Evolutionary conservation across 1,140 invertebrate genomes (phyloP).

Genomic region (Micrasema longulum): DNA sequence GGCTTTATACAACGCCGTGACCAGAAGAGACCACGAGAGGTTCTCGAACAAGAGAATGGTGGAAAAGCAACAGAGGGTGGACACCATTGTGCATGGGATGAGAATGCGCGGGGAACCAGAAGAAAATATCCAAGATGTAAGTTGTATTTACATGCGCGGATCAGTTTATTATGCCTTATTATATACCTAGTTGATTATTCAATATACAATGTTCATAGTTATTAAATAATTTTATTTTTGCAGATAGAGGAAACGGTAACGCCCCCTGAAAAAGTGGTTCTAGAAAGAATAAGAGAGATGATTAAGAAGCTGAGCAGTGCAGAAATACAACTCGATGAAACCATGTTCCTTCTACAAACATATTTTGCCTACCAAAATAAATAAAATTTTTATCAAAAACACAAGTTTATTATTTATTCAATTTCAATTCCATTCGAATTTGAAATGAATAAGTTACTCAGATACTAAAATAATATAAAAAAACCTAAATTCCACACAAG

Average conservation of each 20-base stretch:
- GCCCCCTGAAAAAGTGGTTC: constrained; percentile 77
- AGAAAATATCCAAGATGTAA: constrained; percentile 82
- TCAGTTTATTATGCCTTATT: no score
- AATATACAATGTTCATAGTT: no score
- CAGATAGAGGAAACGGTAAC: constrained; percentile 83
- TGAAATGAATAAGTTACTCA: no score
- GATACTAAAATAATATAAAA: no score
- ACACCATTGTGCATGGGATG: constrained; percentile 82
- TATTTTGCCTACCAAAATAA: constrained; percentile 64
- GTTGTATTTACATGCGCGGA: no score
- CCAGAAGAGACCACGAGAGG: constrained; percentile 72
- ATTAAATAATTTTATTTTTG: no score
- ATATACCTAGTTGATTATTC: no score
- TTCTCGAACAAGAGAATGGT: constrained; percentile 79
- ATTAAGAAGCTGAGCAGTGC: constrained; percentile 76
- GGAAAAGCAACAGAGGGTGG: constrained; percentile 86
- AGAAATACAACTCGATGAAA: constrained; percentile 79
- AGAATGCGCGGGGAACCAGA: constrained; percentile 79
- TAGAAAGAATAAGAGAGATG: constrained; percentile 74
- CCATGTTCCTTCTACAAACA: constrained; percentile 78
- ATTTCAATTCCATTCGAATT: no score
- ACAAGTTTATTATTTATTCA: no score
- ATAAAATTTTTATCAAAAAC: constrained; percentile 27
- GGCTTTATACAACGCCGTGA: constrained; percentile 78
- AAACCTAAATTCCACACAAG: no score